Conservation (phyloP, 2,888 invertebrate species). For the Oxytorus armatus region DNA sequence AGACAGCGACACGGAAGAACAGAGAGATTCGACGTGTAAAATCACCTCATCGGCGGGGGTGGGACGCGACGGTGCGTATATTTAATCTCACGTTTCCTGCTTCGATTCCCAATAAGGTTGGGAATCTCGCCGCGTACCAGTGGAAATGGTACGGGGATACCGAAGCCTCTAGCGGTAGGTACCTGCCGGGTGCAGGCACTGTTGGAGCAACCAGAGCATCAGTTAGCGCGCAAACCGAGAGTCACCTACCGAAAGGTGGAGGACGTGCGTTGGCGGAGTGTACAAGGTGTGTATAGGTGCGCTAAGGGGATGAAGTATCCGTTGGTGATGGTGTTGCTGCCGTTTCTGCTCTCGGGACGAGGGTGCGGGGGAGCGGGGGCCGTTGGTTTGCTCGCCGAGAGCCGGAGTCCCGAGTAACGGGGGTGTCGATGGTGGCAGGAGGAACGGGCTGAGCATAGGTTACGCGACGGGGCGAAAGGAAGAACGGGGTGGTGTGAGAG, state of each 20-base stretch:
- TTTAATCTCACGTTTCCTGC: slow-evolving; percentile 69
- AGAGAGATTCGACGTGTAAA: slow-evolving; percentile 13
- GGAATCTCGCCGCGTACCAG: slow-evolving; percentile 28
- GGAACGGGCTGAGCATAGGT: slow-evolving; percentile 55
- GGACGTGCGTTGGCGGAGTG: neutral
- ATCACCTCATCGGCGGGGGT: slow-evolving; percentile 23
- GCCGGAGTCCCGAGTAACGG: slow-evolving; percentile 32
- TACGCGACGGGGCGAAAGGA: slow-evolving; percentile 48
- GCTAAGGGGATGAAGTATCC: neutral
- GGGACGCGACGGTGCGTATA: slow-evolving; percentile 62
- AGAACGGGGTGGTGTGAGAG: slow-evolving; percentile 61
- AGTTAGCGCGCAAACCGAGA: neutral
- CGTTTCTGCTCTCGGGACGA: neutral
- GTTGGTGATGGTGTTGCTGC: neutral
- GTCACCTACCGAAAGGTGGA: neutral
- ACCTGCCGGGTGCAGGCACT: slow-evolving; percentile 2
- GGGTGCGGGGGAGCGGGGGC: neutral
- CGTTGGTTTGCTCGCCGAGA: neutral
- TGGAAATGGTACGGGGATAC: slow-evolving; percentile 17
- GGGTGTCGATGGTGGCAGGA: slow-evolving; percentile 20
- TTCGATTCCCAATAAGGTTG: slow-evolving; percentile 70
- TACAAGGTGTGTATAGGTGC: neutral
- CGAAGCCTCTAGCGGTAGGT: slow-evolving; percentile 23
- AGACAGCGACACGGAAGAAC: slow-evolving; percentile 1
- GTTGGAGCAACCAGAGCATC: slow-evolving; percentile 26